Percentiles rank a stretch among this genome's conserved stretches.
These are phyloP conservation scores for Pelodiscus sinensis DNA, from an alignment of 2,113 vertebrate genomes.

Conservation along the genomic window DNA sequence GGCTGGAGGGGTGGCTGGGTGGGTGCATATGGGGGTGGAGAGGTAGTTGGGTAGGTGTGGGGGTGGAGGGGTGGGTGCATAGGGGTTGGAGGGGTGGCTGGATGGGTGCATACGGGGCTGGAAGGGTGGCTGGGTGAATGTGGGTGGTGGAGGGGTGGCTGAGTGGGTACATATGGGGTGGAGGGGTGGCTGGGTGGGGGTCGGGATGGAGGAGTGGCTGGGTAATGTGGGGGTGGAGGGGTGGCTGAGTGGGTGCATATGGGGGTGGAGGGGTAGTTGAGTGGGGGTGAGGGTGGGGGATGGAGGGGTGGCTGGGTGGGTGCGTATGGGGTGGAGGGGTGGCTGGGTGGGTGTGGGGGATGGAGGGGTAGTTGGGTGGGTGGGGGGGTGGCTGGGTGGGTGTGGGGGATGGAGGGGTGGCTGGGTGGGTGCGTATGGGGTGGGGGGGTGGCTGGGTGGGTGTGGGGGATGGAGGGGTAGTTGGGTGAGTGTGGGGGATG, in stretches of 20 bases:
- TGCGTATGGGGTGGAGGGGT: neutral
- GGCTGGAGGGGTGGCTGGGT: too few species aligned
- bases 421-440: neutral
- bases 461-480: neutral
- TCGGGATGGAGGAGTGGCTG: constrained; percentile 37
- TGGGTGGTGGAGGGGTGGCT: constrained; percentile 16
- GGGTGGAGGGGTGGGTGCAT: neutral
- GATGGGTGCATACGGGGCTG: too few species aligned
- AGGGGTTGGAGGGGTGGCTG: neutral
- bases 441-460: constrained; percentile 8
- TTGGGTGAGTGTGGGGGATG: too few species aligned
- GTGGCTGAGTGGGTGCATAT: too few species aligned
- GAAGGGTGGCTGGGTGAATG: constrained; percentile 37
- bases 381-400: too few species aligned
- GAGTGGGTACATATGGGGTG: constrained; percentile 25
- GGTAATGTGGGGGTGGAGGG: neutral
- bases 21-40: neutral
- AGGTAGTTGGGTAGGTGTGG: neutral
- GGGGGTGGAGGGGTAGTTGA: constrained; percentile 36
- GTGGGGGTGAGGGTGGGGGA: too few species aligned
- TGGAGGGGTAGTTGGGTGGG: constrained; percentile 55
- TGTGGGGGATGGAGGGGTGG: too few species aligned
- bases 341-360: neutral
- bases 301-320: constrained; percentile 35
- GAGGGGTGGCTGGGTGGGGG: too few species aligned